Percentiles rank a stretch among this genome's conserved stretches.
Evolutionary conservation across 1,140 invertebrate genomes (phyloP).

Genomic region (Lithobius niger): DNA sequence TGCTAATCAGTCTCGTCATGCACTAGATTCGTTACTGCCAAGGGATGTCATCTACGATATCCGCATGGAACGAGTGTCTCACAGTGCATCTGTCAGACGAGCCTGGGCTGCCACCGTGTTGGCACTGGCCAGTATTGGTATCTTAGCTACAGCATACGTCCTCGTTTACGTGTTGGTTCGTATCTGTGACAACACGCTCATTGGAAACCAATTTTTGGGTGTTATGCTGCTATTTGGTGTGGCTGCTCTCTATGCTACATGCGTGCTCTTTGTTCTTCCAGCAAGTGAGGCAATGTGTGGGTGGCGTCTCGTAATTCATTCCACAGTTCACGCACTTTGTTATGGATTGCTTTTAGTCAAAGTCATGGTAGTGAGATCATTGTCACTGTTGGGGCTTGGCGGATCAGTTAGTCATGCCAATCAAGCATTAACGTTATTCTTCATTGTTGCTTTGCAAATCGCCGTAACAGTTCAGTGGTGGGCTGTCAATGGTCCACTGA

Average conservation of each 20-base stretch:
- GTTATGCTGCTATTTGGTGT: constrained; percentile 34
- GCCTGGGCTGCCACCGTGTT: constrained; percentile 29
- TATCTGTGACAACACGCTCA: constrained; percentile 34
- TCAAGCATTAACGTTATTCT: constrained; percentile 29
- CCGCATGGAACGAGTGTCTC: constrained; percentile 13
- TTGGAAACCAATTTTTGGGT: constrained; percentile 35
- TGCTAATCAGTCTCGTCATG: not conserved
- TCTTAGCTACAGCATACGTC: constrained; percentile 30
- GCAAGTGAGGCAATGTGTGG: constrained; percentile 27
- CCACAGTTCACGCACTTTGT: constrained; percentile 23
- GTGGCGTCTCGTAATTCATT: constrained; percentile 24
- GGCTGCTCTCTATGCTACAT: constrained; percentile 31
- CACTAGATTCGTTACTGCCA: not conserved
- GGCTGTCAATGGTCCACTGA: constrained; percentile 10
- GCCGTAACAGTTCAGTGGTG: constrained; percentile 27
- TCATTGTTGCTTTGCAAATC: constrained; percentile 30
- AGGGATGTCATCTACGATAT: not conserved
- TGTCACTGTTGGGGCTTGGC: constrained; percentile 29
- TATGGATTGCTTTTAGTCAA: constrained; percentile 31
- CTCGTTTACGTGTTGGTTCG: constrained; percentile 34
- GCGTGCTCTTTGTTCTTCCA: constrained; percentile 34
- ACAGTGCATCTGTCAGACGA: constrained; percentile 25
- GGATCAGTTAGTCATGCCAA: constrained; percentile 29
- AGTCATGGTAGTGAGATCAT: constrained; percentile 29
- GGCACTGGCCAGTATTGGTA: constrained; percentile 24